Percentiles rank a stretch among this genome's conserved stretches.
phyloP scores from a whole-genome alignment of 2,797 vertebrate species.

The Rhinella marina region DNA sequence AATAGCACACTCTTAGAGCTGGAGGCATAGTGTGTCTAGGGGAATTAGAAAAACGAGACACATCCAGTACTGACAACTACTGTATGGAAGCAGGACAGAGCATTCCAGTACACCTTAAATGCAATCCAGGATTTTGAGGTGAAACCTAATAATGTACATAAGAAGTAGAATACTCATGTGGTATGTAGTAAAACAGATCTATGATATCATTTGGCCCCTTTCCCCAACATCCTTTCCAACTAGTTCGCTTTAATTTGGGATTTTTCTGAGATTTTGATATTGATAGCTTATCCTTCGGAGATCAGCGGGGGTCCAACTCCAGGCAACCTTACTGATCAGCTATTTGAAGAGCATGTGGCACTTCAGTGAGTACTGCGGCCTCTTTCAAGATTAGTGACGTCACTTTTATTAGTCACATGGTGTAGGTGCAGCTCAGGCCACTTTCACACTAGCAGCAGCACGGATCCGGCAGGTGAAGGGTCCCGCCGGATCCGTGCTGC shows the following conservation, averaged over 20 bases:
- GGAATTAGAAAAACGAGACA: constrained; percentile 49
- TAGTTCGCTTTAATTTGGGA: background rate
- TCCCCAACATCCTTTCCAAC: background rate
- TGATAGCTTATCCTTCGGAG: too few species aligned
- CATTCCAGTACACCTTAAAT: constrained; percentile 7
- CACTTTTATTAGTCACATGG: too few species aligned
- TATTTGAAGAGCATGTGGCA: too few species aligned
- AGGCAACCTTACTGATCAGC: too few species aligned
- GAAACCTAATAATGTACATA: background rate
- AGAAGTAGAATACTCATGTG: background rate
- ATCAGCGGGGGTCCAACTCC: too few species aligned
- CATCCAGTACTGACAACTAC: constrained; percentile 49
- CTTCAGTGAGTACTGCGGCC: too few species aligned
- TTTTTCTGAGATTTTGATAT: too few species aligned
- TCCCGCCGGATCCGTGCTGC: too few species aligned
- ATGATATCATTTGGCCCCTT: background rate
- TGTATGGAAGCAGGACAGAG: constrained; percentile 28
- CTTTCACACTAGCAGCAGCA: too few species aligned
- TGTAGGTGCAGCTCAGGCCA: too few species aligned
- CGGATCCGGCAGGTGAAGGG: too few species aligned
- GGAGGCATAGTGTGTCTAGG: constrained; percentile 45
- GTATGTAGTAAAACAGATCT: background rate
- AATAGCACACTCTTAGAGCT: constrained; percentile 57
- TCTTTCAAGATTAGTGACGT: too few species aligned
- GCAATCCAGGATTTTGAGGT: background rate